Conservation (phyloP, 2,888 invertebrate genomes). For the Arge pagana region DNA sequence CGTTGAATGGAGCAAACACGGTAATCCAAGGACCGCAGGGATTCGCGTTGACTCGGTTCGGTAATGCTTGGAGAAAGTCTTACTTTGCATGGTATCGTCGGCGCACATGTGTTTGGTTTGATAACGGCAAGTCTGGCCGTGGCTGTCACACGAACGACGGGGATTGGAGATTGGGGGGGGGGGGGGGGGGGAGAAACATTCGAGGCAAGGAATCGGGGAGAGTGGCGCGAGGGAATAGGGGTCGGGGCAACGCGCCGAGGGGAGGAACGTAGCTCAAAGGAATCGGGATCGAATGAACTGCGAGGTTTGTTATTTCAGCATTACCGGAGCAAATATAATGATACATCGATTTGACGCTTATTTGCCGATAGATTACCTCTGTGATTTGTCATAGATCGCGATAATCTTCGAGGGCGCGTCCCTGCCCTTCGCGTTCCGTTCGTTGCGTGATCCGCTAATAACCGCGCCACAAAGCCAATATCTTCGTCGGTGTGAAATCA, state of each 20-base stretch:
- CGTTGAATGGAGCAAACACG: constrained; percentile 8
- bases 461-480: no score
- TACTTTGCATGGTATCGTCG: constrained; percentile 18
- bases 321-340: constrained; percentile 42
- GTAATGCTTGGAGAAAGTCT: constrained; percentile 12
- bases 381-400: background rate
- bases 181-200: constrained; percentile 6
- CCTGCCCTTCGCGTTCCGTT: background rate
- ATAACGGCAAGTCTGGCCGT: no score
- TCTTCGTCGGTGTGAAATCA: no score
- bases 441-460: no score
- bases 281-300: constrained; percentile 39
- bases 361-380: constrained; percentile 7
- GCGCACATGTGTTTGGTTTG: constrained; percentile 22
- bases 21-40: constrained; percentile 16
- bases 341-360: constrained; percentile 8
- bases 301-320: constrained; percentile 47
- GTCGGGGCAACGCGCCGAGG: no score
- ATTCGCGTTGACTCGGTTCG: background rate
- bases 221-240: constrained; percentile 16
- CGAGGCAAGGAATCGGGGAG: no score
- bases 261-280: constrained; percentile 50
- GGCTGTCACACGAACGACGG: no score
- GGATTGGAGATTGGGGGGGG: no score
- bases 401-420: background rate